Conservation (phyloP, 2,797 vertebrate species). For the Cephalopachus bancanus region DNA sequence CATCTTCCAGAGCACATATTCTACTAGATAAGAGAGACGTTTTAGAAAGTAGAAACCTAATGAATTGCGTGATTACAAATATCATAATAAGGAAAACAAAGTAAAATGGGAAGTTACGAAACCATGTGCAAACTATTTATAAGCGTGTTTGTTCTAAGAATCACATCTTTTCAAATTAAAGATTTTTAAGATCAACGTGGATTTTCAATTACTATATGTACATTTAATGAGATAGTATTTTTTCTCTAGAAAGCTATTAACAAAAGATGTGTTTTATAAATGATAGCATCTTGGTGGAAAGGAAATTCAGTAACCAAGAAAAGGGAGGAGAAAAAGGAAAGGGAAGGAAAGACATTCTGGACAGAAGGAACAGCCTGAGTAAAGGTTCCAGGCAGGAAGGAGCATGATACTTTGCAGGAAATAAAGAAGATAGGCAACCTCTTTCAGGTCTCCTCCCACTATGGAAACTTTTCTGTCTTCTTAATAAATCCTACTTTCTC, state of each 20-base stretch:
- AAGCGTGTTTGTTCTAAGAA: not conserved
- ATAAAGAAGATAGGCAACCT: not conserved
- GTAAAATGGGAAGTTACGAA: not conserved
- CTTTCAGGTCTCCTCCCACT: too few relatives aligned
- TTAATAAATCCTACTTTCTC: too few relatives aligned
- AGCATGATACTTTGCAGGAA: not conserved
- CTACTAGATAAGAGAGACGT: not conserved
- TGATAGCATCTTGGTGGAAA: not conserved
- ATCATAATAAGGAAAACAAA: not conserved
- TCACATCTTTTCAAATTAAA: not conserved
- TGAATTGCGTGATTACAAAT: not conserved
- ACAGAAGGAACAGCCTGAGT: not conserved
- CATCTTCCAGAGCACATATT: not conserved
- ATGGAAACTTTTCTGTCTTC: too few relatives aligned
- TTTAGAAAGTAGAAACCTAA: not conserved
- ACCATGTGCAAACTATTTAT: not conserved
- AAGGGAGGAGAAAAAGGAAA: not conserved
- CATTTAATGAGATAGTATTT: not conserved
- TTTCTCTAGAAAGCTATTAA: not conserved
- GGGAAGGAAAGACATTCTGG: not conserved
- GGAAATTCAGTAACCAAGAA: not conserved
- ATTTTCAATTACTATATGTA: not conserved
- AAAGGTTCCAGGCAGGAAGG: not conserved
- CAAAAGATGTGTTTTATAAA: not conserved
- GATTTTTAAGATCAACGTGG: not conserved